Conservation (phyloP, 37 sponge, comb jelly and placozoan genomes). For the Chondrosia reniformis region DNA sequence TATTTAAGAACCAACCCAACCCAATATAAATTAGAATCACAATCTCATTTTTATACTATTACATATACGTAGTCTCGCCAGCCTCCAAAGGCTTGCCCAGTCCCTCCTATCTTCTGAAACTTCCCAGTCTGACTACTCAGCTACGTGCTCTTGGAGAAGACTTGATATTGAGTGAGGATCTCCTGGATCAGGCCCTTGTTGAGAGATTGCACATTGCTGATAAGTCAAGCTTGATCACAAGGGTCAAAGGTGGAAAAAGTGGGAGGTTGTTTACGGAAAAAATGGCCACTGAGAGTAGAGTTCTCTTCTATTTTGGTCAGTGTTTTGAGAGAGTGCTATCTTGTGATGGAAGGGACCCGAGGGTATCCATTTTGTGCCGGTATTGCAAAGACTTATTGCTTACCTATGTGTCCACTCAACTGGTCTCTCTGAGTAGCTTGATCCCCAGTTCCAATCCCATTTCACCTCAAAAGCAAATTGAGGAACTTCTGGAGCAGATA, state of each 20-base stretch:
- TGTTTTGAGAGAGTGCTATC: constrained; percentile 1
- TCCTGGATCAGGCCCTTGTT: constrained; percentile 26
- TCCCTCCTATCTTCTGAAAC: background rate
- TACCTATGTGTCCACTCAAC: background rate
- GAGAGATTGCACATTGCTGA: constrained; percentile 33
- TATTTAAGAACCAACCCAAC: too few species aligned
- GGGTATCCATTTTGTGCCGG: background rate
- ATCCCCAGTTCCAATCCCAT: background rate
- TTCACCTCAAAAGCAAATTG: background rate
- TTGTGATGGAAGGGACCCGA: background rate
- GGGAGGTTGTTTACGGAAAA: background rate
- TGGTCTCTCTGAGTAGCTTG: background rate
- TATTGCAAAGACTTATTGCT: background rate
- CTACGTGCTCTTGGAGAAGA: background rate
- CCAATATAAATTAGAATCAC: too few species aligned
- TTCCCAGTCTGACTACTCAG: background rate
- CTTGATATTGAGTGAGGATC: background rate
- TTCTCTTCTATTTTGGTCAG: background rate
- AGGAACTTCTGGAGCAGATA: background rate
- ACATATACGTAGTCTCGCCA: background rate
- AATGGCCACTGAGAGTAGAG: background rate
- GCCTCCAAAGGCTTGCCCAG: too few species aligned
- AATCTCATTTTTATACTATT: background rate
- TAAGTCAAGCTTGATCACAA: background rate
- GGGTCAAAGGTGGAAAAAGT: background rate